Base-by-base conservation (phyloP, 2,797 vertebrate species). In the Antennarius maculatus region DNA sequence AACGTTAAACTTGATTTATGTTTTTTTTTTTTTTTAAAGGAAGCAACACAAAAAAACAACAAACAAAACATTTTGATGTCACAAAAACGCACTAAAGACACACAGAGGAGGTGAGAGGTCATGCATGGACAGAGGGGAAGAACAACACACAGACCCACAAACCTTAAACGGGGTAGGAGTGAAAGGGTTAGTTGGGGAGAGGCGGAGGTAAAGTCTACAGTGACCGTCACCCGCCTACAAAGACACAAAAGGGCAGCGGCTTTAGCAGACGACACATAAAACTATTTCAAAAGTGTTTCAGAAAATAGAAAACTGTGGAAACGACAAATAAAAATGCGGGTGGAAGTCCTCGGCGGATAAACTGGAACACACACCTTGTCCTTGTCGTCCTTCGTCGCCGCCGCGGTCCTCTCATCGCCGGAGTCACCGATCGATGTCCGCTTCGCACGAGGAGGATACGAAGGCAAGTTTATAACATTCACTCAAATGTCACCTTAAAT, bases 101-200 rank as follows among this genome's bases (percentile, higher is more conserved):
- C 46, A 57, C 31, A 14, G 23, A 10, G 29, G 63, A 74, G 73
- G 23, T 60, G 77, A 86, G 81, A 88, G 71, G 64, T 37, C 29
- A 55, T 6, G 65, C 54, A 75, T 71, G 52, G 31, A 16, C 65
- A 69, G 53, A 55, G 23, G 0, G 56, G 54, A 72, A 71, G 52
- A 71, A 80, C 85, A 79, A 88, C 87, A 86, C 88, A 73, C 76
- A 85, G 91, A 79, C 88, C 89, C 92, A 97, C 96, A 92, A 97
- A 98, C 96, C 96, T 99, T 99, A 96, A 97, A 98, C 29, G 96
- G 96, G 93, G 94, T 96, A 92, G 96, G 95, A 93, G 94, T 96
- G 95, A 98, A 98, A 93, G 96, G 95, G 94, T 98, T 97, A 97
- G 94, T 96, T 94, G 95, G 95, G 95, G 94, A 97, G 92, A 95